phyloP scores from a whole-genome alignment of 2,113 vertebrate species.

The Nycticorax nycticorax region DNA sequence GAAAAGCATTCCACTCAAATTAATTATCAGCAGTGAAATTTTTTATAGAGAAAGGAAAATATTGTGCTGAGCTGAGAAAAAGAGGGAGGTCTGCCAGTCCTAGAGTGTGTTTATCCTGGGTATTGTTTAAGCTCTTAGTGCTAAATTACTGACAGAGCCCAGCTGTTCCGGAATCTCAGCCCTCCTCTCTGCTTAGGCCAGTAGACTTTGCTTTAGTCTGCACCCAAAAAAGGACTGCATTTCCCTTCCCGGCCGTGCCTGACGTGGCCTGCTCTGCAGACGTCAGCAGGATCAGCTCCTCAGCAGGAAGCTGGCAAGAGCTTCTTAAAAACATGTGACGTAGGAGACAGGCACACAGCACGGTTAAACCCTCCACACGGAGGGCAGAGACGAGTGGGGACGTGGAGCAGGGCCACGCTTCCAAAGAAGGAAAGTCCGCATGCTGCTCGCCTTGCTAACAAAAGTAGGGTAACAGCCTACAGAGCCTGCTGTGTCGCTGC shows the following conservation, averaged over 20 bases:
- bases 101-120: constrained; percentile 1
- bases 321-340: constrained; percentile 54
- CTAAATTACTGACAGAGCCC: not conserved
- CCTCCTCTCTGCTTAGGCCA: not conserved
- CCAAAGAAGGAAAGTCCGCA: not conserved
- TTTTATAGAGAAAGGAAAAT: not conserved
- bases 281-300: constrained; percentile 60
- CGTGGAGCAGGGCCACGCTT: not conserved
- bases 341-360: not conserved
- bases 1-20: not conserved
- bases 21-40: not conserved
- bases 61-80: not conserved
- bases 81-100: constrained; percentile 14
- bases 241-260: constrained; percentile 42
- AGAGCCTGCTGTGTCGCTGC: not conserved
- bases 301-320: not conserved
- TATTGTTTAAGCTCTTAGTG: not conserved
- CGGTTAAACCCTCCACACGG: accelerated
- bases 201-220: not conserved
- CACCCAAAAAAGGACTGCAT: constrained; percentile 67
- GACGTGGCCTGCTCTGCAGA: constrained; percentile 24
- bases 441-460: not conserved
- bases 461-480: accelerated
- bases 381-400: not conserved
- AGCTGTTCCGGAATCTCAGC: not conserved